A percentile compares a stretch with the other conserved stretches of the same genome.
Conservation (phyloP, 2,797 vertebrate species). For the Hylomyscus alleni region DNA sequence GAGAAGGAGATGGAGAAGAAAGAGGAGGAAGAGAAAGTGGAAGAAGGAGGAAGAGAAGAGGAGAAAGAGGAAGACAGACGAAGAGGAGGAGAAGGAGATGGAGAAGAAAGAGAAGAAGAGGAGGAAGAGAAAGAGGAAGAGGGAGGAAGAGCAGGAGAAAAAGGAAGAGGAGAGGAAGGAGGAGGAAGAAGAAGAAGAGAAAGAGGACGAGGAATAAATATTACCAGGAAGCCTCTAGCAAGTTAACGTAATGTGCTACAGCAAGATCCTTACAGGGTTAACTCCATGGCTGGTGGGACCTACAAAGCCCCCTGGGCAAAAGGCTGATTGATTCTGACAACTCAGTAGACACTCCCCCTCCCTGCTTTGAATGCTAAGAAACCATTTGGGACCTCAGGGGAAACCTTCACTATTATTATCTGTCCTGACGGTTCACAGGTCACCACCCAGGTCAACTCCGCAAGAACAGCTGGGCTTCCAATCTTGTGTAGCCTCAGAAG, state of each 20-base stretch:
- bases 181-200: too few relatives aligned
- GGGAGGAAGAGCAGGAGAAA: too few relatives aligned
- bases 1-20: too few relatives aligned
- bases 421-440: not conserved
- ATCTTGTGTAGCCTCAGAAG: not conserved
- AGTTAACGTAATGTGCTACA: not conserved
- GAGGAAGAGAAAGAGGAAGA: too few relatives aligned
- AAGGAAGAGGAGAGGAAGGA: too few relatives aligned
- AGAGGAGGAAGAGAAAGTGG: not conserved
- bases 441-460: not conserved
- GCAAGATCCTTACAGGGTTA: not conserved
- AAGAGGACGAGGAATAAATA: not conserved
- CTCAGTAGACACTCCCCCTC: not conserved
- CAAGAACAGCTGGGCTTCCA: not conserved
- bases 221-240: too few relatives aligned
- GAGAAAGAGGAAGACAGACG: too few relatives aligned
- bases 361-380: not conserved
- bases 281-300: not conserved
- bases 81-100: too few relatives aligned
- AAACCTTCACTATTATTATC: not conserved
- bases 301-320: not conserved
- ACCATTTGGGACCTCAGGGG: not conserved
- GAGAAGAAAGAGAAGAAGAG: too few relatives aligned
- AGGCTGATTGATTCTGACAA: not conserved
- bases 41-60: rapidly evolving